phyloP scores from a whole-genome alignment of 2,797 vertebrate genomes.

The Pseudomugil gertrudae region DNA sequence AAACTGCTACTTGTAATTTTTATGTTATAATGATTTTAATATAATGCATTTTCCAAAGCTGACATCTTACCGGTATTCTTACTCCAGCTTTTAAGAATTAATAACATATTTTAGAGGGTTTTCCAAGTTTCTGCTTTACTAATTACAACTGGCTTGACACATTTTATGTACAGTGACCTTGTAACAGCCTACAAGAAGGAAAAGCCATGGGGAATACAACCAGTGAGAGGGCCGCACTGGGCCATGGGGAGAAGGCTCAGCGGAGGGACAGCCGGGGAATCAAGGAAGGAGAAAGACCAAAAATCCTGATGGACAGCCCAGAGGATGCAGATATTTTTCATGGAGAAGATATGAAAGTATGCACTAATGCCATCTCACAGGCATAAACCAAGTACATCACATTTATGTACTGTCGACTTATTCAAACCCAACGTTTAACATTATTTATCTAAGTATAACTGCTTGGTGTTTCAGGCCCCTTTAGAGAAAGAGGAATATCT shows the following conservation, averaged over 20 bases:
- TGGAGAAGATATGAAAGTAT: slow-evolving; percentile 92
- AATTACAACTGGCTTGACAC: slow-evolving; percentile 12
- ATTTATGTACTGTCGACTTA: background rate
- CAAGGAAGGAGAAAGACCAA: slow-evolving; percentile 92
- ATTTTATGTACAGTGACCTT: slow-evolving; percentile 54
- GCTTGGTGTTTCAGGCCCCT: slow-evolving; percentile 80
- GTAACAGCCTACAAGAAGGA: slow-evolving; percentile 18
- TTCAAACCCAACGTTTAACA: background rate
- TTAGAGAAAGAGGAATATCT: slow-evolving; percentile 93
- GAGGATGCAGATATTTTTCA: slow-evolving; percentile 96
- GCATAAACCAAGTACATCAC: background rate
- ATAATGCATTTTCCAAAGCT: background rate
- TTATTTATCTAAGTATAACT: background rate
- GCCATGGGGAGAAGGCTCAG: slow-evolving; percentile 88
- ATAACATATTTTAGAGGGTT: background rate
- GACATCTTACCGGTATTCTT: background rate
- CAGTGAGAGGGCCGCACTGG: slow-evolving; percentile 91
- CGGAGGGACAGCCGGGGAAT: slow-evolving; percentile 88
- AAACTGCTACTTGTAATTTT: background rate
- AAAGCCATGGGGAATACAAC: slow-evolving; percentile 94
- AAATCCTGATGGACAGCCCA: slow-evolving; percentile 97
- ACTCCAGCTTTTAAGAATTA: slow-evolving; percentile 23
- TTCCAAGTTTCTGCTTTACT: slow-evolving; percentile 6
- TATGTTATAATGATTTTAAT: background rate
- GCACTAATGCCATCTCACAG: background rate